Conservation (phyloP, 2,113 vertebrate species). For the Mohoua ochrocephala region DNA sequence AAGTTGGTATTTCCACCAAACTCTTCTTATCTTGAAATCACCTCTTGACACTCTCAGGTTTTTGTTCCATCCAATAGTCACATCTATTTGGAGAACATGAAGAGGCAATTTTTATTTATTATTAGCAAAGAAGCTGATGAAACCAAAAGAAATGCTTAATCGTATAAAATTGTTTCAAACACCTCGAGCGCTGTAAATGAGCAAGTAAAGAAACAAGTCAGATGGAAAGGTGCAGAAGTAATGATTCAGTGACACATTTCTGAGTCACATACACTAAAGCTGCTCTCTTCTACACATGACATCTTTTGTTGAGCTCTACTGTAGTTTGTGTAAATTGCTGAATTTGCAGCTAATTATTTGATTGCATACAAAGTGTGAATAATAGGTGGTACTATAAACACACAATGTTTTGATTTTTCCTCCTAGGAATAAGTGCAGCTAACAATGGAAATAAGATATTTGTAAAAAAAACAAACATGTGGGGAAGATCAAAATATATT, state of each 20-base stretch:
- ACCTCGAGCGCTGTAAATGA: neutral
- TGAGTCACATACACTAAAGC: neutral
- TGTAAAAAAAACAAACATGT: neutral
- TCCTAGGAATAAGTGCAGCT: neutral
- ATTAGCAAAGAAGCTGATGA: neutral
- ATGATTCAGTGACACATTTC: neutral
- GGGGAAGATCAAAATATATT: neutral
- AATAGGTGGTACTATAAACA: neutral
- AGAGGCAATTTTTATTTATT: neutral
- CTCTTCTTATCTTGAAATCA: neutral
- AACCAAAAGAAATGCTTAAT: neutral
- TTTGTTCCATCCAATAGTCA: neutral
- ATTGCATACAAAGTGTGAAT: neutral
- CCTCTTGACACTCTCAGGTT: neutral
- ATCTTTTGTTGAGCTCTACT: neutral
- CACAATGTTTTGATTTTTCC: neutral
- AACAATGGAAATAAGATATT: neutral
- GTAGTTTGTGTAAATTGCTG: conserved; percentile 4
- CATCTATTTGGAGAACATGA: neutral
- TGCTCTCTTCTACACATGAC: neutral
- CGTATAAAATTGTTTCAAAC: neutral
- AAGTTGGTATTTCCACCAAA: neutral
- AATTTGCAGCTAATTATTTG: conserved; percentile 40
- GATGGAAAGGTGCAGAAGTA: neutral
- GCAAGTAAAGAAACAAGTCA: neutral